These are phyloP conservation scores for Semnornis frantzii DNA, from an alignment of 2,113 vertebrate species.

Conservation along the genomic window DNA sequence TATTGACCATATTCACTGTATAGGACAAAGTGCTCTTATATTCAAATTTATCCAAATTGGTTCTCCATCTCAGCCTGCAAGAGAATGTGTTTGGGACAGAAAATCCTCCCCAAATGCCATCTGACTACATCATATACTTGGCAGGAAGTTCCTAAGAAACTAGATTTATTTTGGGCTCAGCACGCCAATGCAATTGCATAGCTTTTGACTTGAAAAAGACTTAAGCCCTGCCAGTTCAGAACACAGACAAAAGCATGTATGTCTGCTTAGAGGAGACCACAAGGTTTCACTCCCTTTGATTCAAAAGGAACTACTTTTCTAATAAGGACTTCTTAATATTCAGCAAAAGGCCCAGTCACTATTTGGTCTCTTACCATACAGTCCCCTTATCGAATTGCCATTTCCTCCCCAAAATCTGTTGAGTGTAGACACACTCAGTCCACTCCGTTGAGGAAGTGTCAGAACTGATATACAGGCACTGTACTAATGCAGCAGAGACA, in stretches of 20 bases:
- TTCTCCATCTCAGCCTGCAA: neutral
- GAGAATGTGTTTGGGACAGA: neutral
- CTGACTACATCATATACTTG: slow-evolving; percentile 24
- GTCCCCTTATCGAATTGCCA: neutral
- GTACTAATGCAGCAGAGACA: neutral
- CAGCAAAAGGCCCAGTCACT: neutral
- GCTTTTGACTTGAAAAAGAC: neutral
- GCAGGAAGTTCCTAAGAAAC: slow-evolving; percentile 5
- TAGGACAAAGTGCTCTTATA: neutral
- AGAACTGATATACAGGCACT: neutral
- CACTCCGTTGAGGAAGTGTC: neutral
- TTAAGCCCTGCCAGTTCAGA: neutral
- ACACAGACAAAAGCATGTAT: neutral
- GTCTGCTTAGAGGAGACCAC: neutral
- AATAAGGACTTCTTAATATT: neutral
- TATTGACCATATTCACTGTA: neutral
- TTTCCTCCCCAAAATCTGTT: neutral
- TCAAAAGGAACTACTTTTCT: neutral
- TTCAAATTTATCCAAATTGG: neutral
- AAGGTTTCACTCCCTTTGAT: neutral
- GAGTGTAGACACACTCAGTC: rapidly evolving
- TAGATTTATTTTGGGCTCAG: slow-evolving; percentile 36
- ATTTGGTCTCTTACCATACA: neutral
- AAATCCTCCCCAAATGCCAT: slow-evolving; percentile 33
- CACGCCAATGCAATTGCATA: neutral